These are phyloP conservation scores for Semibalanus balanoides DNA, from an alignment of 1,140 invertebrate genomes.

Conservation along the genomic window DNA sequence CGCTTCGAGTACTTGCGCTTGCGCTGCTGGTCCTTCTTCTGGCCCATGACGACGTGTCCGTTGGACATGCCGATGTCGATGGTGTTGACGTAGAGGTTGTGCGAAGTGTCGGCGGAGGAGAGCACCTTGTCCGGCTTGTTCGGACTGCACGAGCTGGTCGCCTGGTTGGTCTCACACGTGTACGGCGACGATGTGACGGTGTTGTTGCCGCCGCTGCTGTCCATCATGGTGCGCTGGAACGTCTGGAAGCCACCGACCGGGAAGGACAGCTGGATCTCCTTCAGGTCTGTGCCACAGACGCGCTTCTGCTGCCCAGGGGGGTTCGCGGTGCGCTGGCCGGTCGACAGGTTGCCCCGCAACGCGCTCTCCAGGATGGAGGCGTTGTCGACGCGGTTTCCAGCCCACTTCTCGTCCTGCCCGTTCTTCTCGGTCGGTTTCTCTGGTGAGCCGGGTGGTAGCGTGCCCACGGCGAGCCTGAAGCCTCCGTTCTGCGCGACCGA, in stretches of 20 bases:
- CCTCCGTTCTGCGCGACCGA: not conserved
- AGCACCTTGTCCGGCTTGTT: constrained; percentile 17
- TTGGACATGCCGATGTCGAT: constrained; percentile 19
- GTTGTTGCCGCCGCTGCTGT: not conserved
- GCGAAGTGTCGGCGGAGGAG: constrained; percentile 15
- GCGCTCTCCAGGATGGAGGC: constrained; percentile 21
- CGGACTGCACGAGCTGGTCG: constrained; percentile 1
- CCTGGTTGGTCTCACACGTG: constrained; percentile 4
- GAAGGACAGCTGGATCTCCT: constrained; percentile 16
- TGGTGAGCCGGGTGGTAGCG: not conserved
- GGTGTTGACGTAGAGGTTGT: constrained; percentile 16
- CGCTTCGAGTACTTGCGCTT: constrained; percentile 22
- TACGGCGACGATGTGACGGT: not conserved
- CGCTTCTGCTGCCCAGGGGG: constrained; percentile 16
- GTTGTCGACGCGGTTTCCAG: constrained; percentile 13
- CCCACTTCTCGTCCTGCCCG: not conserved
- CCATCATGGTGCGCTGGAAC: not conserved
- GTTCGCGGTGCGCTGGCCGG: constrained; percentile 8
- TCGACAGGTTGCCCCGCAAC: constrained; percentile 19
- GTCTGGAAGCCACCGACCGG: constrained; percentile 19
- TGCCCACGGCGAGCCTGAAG: not conserved
- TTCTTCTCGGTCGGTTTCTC: not conserved
- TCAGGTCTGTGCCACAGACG: constrained; percentile 20
- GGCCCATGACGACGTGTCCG: constrained; percentile 13
- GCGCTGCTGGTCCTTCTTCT: constrained; percentile 17